Conservation (phyloP, 1,140 invertebrate genomes). For the Agrilus planipennis region DNA sequence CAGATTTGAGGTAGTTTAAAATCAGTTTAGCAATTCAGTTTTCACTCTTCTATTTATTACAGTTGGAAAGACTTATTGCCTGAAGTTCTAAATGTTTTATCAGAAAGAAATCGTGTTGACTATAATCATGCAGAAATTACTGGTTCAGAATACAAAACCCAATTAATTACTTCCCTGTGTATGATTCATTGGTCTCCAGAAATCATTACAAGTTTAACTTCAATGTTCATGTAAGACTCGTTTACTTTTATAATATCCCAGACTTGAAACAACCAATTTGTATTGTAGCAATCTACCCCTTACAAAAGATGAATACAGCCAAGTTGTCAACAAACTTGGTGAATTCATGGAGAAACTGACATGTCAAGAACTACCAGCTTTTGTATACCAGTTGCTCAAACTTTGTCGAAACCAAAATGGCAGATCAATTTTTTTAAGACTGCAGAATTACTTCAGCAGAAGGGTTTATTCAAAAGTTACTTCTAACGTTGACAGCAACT, state of each 20-base stretch:
- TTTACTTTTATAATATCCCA: too few species aligned
- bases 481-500: slow-evolving; percentile 10
- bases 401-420: slow-evolving; percentile 32
- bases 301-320: slow-evolving; percentile 29
- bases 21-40: slow-evolving; percentile 7
- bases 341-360: slow-evolving; percentile 33
- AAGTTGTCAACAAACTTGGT: slow-evolving; percentile 34
- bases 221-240: slow-evolving; percentile 36
- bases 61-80: slow-evolving; percentile 39
- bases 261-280: neutral
- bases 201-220: slow-evolving; percentile 33
- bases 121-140: slow-evolving; percentile 31
- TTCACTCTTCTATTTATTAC: slow-evolving; percentile 10
- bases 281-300: slow-evolving; percentile 28
- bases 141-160: slow-evolving; percentile 33
- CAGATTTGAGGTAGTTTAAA: slow-evolving; percentile 24
- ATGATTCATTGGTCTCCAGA: slow-evolving; percentile 32
- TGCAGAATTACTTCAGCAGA: slow-evolving; percentile 37
- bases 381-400: slow-evolving; percentile 35
- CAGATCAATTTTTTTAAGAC: slow-evolving; percentile 28
- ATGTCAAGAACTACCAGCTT: slow-evolving; percentile 35
- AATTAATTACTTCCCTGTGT: slow-evolving; percentile 28
- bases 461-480: slow-evolving; percentile 28
- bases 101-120: slow-evolving; percentile 23
- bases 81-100: slow-evolving; percentile 29